Evolutionary conservation across 1,140 invertebrate species (phyloP), one percentile per base, ranked within the genome.

Genomic region (Cydia splendana): DNA sequence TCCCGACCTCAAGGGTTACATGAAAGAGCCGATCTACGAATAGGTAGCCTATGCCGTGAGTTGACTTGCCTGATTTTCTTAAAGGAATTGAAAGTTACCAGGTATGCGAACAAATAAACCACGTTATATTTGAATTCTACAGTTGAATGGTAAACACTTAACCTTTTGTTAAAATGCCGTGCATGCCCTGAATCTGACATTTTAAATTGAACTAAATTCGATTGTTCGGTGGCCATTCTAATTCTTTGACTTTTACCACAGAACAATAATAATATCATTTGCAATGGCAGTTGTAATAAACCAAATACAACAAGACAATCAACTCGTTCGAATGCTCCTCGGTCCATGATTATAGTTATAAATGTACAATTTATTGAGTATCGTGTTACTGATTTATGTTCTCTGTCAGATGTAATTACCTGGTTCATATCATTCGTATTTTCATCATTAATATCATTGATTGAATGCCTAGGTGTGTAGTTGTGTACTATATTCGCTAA

Each of bases 151-250:
- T n/a, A 62, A 62, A 62, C 20, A 24, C 20, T 57, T 62, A 62
- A 62, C 57, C 57, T 62, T 62, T 62, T 62, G 57, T 62, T 53
- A 53, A 53, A 53, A 53, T 53, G 51, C 51, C 51, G 57, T 24
- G 57, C 57, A 62, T 62, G 20, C 57, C 57, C 57, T 62, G 57
- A 62, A 62, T 62, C 57, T 62, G 57, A 62, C 57, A 62, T 62
- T 62, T 62, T 20, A n/a, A 62, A 62, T 62, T 24, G 57, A 62
- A 62, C 57, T 62, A 62, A 62, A 62, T 24, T 24, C 57, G 57
- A 62, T 62, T 62, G 57, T 62, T 62, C 57, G 57, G 57, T 62
- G 57, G 57, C 57, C 57, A 62, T 24, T 62, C 20, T 62, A 62
- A 62, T 62, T 24, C 57, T 24, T 62, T 24, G 57, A 20, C 57